Conservation (phyloP, 2,113 vertebrate species). For the Globicephala melas region DNA sequence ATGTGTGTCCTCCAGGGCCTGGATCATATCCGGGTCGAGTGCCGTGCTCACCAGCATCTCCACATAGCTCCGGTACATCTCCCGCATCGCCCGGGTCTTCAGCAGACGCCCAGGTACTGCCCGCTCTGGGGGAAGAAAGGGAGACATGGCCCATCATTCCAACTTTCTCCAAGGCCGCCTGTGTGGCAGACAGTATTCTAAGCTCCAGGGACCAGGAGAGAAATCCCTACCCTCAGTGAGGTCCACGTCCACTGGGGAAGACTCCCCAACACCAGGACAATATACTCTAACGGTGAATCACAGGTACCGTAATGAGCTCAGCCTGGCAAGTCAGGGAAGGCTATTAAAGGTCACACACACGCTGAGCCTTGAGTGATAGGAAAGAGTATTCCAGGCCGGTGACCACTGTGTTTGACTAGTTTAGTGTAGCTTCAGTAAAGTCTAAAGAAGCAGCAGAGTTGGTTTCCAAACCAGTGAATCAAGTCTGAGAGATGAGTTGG, state of each 20-base stretch:
- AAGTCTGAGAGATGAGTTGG: neutral
- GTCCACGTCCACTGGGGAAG: neutral
- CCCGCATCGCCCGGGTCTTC: conserved; percentile 93
- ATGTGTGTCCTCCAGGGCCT: conserved; percentile 93
- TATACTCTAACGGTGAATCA: accelerated
- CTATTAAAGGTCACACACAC: neutral
- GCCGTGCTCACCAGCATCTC: conserved; percentile 96
- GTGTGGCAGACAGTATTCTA: neutral
- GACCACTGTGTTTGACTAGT: neutral
- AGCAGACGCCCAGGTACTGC: conserved; percentile 83
- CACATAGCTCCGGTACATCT: conserved; percentile 96
- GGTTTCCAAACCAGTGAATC: neutral
- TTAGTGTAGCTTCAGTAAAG: neutral
- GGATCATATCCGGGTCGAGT: conserved; percentile 95
- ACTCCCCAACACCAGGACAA: accelerated
- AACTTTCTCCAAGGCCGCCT: neutral
- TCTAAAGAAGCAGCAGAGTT: neutral
- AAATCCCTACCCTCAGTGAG: neutral
- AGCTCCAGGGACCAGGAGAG: no score
- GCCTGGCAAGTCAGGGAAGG: no score
- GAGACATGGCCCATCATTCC: neutral
- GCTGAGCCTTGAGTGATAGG: neutral
- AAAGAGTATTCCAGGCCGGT: neutral
- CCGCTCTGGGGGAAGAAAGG: conserved; percentile 63
- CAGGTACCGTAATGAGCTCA: accelerated